These are phyloP conservation scores for Rosalia funebris DNA, from an alignment of 2,888 invertebrate genomes.

Conservation along the genomic window DNA sequence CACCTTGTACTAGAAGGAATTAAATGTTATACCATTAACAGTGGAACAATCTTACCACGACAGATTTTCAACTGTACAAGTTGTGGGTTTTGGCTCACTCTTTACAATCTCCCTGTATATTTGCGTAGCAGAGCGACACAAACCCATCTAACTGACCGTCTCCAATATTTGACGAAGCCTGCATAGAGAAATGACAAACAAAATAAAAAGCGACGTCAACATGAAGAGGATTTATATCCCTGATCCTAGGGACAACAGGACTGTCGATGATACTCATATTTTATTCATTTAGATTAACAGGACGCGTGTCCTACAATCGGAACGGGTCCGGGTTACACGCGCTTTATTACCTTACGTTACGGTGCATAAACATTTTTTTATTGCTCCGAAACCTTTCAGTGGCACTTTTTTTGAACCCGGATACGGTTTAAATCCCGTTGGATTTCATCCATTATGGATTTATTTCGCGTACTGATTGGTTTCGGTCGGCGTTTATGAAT, in stretches of 20 bases:
- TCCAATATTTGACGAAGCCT: conserved; percentile 41
- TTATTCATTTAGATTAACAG: conserved; percentile 43
- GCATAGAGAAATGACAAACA: conserved; percentile 39
- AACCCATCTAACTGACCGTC: conserved; percentile 38
- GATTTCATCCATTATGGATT: neutral
- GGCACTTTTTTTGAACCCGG: neutral
- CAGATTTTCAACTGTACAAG: no score
- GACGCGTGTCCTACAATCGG: conserved; percentile 27
- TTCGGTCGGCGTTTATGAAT: no score
- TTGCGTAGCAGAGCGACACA: no score
- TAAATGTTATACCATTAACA: no score
- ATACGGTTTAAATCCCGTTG: neutral
- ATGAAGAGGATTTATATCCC: conserved; percentile 45
- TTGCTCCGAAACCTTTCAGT: neutral
- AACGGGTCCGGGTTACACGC: conserved; percentile 4
- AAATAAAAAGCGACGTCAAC: conserved; percentile 47
- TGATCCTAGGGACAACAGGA: conserved; percentile 46
- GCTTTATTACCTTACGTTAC: conserved; percentile 14
- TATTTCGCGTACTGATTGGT: no score
- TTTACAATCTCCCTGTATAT: no score
- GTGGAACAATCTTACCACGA: no score
- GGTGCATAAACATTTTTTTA: conserved; percentile 3
- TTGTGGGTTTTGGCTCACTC: no score
- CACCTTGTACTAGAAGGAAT: no score
- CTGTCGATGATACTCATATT: conserved; percentile 48